Evolutionary conservation across 2,113 vertebrate genomes (phyloP).

Genomic region (Xyliphius kryptos): DNA sequence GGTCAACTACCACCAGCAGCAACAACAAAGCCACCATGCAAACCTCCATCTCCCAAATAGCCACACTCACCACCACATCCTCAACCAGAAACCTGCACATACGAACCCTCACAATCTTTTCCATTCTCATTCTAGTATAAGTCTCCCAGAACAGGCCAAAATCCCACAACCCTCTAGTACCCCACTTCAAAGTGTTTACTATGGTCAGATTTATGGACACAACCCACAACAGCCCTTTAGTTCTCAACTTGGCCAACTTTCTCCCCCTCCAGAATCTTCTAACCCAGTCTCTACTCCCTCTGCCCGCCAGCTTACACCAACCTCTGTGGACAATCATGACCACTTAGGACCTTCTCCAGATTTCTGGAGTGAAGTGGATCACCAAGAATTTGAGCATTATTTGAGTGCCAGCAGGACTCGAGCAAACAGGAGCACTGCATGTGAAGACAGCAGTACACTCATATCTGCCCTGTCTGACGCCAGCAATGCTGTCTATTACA

Average conservation of each 20-base stretch:
- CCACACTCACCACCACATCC: conserved; percentile 57
- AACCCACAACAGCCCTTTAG: conserved; percentile 59
- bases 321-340: conserved; percentile 66
- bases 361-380: conserved; percentile 93
- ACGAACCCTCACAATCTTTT: conserved; percentile 65
- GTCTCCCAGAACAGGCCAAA: conserved; percentile 73
- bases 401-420: conserved; percentile 81
- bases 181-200: conserved; percentile 63
- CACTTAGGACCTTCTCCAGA: conserved; percentile 74
- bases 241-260: conserved; percentile 83
- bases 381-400: conserved; percentile 94
- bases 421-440: conserved; percentile 69
- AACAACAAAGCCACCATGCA: conserved; percentile 55
- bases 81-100: conserved; percentile 55
- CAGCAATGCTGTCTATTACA: conserved; percentile 94
- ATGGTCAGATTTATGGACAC: conserved; percentile 71
- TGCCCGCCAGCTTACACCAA: conserved; percentile 47
- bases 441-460: conserved; percentile 88
- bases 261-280: conserved; percentile 84
- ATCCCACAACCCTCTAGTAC: conserved; percentile 65
- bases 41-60: conserved; percentile 54
- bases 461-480: conserved; percentile 90
- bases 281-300: conserved; percentile 40
- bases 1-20: conserved; percentile 73
- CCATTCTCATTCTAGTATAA: conserved; percentile 60